Base-by-base conservation (phyloP, 2,113 vertebrate species). In the Aleadryas rufinucha region DNA sequence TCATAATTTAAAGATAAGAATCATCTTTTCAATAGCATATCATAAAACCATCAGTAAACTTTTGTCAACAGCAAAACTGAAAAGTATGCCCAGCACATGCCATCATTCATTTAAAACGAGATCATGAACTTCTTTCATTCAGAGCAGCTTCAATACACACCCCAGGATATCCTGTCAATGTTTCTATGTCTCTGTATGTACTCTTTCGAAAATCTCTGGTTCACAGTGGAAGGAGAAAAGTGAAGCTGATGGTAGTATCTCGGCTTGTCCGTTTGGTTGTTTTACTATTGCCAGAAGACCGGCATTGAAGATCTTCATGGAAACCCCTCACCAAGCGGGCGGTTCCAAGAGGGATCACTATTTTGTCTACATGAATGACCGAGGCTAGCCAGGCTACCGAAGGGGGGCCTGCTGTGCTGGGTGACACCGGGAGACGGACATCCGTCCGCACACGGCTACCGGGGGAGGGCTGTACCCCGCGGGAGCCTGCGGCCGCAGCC, bases 381-480 rank as follows among this genome's bases (percentile, higher is more conserved):
- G 71, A 22, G 39, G 61, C 56, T 22, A 1, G 28, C 56, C 26
- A 1, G 28, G 28, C 70, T 42, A 7, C 24, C 50, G 24, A 14
- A 47, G 14, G 13, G 52, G 42, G n/a, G 27, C 37, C 18, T 16
- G 65, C 41, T 56, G 20, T 37, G 54, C 26, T 3, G 6, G 35
- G 22, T 27, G 53, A 30, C 83, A 44, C 5, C 1, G 1, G 41
- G 12, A 44, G 33, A 13, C 0, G 9, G 42, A 7, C 71, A 52
- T 3, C n/a, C 10, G 19, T 16, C 47, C 31, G 31, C 53, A 15
- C 28, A 68, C 0, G 4, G 22, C 12, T 12, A n/a, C 13, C 8
- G 1, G 13, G 1, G 16, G 2, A 41, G 33, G 16, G 30, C 52
- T 33, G 65, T 0, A 17, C 1, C 7, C 37, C 13, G 5, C 1